A percentile compares a stretch with the other conserved stretches of the same genome.
Conservation (phyloP, 2,888 invertebrate genomes). For the Strigamia crassipes region DNA sequence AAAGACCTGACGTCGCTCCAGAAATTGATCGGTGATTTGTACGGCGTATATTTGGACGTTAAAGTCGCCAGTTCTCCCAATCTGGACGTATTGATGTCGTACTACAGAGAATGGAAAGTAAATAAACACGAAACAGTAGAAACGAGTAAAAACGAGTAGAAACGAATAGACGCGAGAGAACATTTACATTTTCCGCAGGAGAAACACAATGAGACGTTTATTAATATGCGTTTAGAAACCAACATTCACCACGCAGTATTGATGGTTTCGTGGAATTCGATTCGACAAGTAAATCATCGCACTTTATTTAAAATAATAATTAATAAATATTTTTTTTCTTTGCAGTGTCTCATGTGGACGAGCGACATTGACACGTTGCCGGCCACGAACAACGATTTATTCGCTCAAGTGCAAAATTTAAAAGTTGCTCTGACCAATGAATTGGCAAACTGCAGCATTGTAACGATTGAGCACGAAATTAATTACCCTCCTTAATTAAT, state of each 20-base stretch:
- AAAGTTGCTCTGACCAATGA: not conserved
- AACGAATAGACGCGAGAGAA: no score
- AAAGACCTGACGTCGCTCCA: not conserved
- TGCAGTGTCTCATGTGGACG: not conserved
- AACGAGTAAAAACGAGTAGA: no score
- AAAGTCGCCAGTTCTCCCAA: not conserved
- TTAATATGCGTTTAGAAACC: not conserved
- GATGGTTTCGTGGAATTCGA: not conserved
- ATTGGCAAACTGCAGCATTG: not conserved
- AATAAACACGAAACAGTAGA: no score
- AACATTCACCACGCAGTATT: not conserved
- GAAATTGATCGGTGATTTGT: not conserved
- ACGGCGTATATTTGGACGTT: not conserved
- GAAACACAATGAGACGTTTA: not conserved
- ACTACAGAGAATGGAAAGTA: constrained; percentile 1
- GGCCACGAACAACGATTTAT: not conserved
- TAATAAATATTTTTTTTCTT: not conserved
- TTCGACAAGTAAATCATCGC: not conserved
- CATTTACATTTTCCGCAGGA: not conserved
- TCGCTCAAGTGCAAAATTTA: not conserved
- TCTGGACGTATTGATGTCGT: not conserved
- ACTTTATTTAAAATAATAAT: no score
- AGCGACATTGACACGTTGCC: not conserved
- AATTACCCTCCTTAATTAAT: no score
- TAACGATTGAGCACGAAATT: no score